phyloP scores from a whole-genome alignment of 2,113 vertebrate species.

The Todiramphus chloris region DNA sequence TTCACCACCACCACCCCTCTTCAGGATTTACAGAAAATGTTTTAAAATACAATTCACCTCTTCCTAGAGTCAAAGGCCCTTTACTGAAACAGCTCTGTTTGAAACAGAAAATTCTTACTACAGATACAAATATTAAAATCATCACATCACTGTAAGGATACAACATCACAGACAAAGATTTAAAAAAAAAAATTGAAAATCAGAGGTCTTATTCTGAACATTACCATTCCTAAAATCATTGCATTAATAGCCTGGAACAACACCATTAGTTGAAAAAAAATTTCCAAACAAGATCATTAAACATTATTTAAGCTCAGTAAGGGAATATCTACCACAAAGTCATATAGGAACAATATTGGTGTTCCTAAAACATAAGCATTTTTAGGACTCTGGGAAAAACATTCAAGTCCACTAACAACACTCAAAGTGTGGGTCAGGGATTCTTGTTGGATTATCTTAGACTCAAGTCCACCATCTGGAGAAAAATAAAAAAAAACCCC shows the following conservation, averaged over 20 bases:
- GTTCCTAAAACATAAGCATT: not conserved
- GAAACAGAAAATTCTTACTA: not conserved
- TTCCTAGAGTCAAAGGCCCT: not conserved
- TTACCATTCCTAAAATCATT: not conserved
- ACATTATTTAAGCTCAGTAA: not conserved
- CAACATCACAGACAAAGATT: not conserved
- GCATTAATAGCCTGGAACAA: not conserved
- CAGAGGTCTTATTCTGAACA: not conserved
- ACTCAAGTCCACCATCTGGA: not conserved
- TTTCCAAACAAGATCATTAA: not conserved
- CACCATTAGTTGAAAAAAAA: not conserved
- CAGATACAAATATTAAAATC: not conserved
- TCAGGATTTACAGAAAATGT: not conserved
- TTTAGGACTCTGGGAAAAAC: not conserved
- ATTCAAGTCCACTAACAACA: not conserved
- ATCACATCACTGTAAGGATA: not conserved
- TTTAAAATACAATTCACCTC: not conserved
- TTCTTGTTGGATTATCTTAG: not conserved
- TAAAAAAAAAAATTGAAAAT: not conserved
- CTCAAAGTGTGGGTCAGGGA: accelerated
- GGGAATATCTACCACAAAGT: not conserved
- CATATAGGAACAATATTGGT: not conserved
- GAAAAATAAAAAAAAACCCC: not conserved
- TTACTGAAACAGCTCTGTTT: not conserved
- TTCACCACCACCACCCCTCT: too few species aligned